Percentiles rank a stretch among this genome's conserved stretches.
Evolutionary conservation across 1,140 invertebrate genomes (phyloP).

Genomic region (Carcinoscorpius rotundicauda): DNA sequence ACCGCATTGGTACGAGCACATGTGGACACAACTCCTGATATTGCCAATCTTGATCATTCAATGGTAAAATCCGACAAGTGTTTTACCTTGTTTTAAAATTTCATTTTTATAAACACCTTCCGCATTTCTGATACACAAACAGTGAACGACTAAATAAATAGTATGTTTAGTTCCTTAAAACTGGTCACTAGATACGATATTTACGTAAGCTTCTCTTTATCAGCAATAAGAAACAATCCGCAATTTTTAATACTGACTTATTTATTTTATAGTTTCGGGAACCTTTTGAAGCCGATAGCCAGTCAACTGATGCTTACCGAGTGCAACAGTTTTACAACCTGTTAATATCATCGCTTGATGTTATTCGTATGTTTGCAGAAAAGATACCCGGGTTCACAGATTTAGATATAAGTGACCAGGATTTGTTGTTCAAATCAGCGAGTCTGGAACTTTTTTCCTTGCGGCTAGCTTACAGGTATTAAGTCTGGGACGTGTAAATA

Average conservation of each 20-base stretch:
- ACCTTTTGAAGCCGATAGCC: no score
- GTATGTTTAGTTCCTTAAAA: no score
- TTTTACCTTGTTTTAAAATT: no score
- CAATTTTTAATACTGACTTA: no score
- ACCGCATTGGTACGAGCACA: constrained; percentile 85
- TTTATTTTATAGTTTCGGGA: no score
- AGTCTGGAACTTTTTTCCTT: constrained; percentile 87
- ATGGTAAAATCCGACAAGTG: constrained; percentile 38
- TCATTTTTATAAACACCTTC: no score
- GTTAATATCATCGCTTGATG: constrained; percentile 80
- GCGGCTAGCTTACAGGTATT: constrained; percentile 67
- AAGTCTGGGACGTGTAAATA: no score
- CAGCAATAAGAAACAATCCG: no score
- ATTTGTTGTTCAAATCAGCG: constrained; percentile 87
- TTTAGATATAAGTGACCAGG: constrained; percentile 72
- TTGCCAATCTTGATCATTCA: constrained; percentile 79
- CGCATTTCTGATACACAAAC: no score
- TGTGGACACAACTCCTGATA: constrained; percentile 85
- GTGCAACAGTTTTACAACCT: constrained; percentile 85
- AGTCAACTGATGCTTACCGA: constrained; percentile 49
- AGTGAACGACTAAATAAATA: no score
- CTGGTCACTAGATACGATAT: no score
- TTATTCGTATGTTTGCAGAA: constrained; percentile 81
- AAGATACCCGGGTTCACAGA: constrained; percentile 87
- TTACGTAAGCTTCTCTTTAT: no score